A percentile compares a stretch with the other conserved stretches of the same genome.
Conservation (phyloP, 2,113 vertebrate genomes). For the Hyaena hyaena region DNA sequence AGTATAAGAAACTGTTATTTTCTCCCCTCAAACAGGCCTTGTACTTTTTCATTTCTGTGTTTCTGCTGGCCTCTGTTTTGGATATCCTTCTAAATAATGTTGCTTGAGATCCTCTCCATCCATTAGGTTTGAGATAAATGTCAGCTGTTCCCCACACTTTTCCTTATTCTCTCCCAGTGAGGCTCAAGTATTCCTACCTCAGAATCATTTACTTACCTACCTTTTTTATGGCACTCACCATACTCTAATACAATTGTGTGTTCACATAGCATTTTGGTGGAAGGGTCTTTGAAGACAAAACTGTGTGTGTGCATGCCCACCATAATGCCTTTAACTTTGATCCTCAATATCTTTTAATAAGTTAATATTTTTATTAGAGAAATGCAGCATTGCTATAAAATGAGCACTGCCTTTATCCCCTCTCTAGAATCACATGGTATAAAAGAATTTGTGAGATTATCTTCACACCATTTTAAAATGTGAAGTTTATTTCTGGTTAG, state of each 20-base stretch:
- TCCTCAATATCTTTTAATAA: neutral
- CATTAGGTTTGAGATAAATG: neutral
- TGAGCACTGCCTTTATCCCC: neutral
- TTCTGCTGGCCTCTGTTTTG: neutral
- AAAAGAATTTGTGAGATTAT: slow-evolving; percentile 15
- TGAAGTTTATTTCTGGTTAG: slow-evolving; percentile 46
- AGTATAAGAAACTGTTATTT: neutral
- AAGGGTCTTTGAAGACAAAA: neutral
- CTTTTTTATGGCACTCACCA: neutral
- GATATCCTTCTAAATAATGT: neutral
- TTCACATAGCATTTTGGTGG: neutral
- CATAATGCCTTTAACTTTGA: neutral
- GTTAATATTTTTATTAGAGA: neutral
- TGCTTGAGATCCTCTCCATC: neutral
- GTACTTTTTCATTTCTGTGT: neutral
- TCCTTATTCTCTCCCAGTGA: neutral
- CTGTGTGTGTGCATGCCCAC: neutral
- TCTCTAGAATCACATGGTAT: neutral
- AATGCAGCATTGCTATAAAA: slow-evolving; percentile 4
- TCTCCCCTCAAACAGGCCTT: neutral
- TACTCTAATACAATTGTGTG: neutral
- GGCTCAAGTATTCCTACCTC: neutral
- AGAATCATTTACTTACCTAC: neutral
- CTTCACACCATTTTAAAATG: neutral
- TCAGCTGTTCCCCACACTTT: neutral